phyloP scores from a whole-genome alignment of 1,140 invertebrate genomes.

The Anastrepha obliqua region DNA sequence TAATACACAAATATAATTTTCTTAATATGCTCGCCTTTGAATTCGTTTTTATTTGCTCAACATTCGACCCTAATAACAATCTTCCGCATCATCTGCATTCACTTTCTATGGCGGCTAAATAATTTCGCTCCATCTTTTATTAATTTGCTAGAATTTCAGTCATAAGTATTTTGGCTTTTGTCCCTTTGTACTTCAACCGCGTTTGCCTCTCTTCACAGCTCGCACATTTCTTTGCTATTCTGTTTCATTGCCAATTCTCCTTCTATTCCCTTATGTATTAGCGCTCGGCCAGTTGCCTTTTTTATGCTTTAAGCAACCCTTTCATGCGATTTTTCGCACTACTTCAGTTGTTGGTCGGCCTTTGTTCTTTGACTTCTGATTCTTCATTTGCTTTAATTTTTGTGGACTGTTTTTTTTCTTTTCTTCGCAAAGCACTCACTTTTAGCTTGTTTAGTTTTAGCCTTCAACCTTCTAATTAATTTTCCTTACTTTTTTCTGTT shows the following conservation, averaged over 20 bases:
- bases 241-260: neutral
- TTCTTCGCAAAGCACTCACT: neutral
- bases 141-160: neutral
- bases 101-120: conserved; percentile 6
- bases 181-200: neutral
- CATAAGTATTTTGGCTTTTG: neutral
- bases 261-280: neutral
- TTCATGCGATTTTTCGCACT: neutral
- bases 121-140: neutral
- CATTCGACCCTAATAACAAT: conserved; percentile 13
- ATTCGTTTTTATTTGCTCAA: neutral
- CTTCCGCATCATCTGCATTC: conserved; percentile 9
- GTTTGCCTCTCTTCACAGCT: neutral
- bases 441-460: neutral
- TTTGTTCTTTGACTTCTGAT: neutral
- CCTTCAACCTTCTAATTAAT: neutral
- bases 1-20: neutral
- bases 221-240: neutral
- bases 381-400: neutral
- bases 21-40: neutral
- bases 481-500: neutral
- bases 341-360: neutral
- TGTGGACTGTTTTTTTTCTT: neutral
- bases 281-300: neutral
- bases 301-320: conserved; percentile 9